Evolutionary conservation across 2,797 vertebrate genomes (phyloP), one percentile per base, ranked within the genome.

Genomic region (Pempheris klunzingeri): DNA sequence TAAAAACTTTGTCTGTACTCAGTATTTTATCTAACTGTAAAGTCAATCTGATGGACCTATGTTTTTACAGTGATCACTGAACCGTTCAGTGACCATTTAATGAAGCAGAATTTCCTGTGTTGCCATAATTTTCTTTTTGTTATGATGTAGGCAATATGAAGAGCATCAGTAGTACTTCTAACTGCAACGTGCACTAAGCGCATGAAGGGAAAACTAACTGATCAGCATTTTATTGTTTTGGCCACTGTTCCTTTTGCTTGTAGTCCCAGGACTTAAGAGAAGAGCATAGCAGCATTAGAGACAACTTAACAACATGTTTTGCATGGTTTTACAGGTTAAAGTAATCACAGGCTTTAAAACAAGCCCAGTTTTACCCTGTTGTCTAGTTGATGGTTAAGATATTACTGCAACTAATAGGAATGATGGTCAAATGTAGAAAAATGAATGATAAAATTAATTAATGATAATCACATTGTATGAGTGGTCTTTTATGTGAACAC

Each of bases 11-110:
- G 24, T 72, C n/a, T 53, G 43, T 55, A 64, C 6, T 60, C 12
- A 22, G 30, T 38, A 65, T 62, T 68, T 74, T 47, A 57, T 58
- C 28, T 47, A 58, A 68, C n/a, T 72, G 46, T 55, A 0, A 4
- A 32, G 18, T 28, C 1, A 3, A 32, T 66, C 32, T 62, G 1
- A 57, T 28, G 14, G n/a, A 52, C 12, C n/a, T 64, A 17, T 32
- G 46, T 44, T 30, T 46, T 49, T 62, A 32, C 14, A 62, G 17
- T 77, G 17, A 68, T 44, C 7, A 50, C 14, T 60, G 41, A 72
- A 24, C 61, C 20, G 50, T 41, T 50, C 17, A 44, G 14, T 46
- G 14, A 2, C 36, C 4, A 4, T 57, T 55, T 52, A 46, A 43
- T 62, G 32, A 43, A 4, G 17, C n/a, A 26, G 7, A 26, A 18